phyloP scores from a whole-genome alignment of 37 sponge, comb jelly and placozoan genomes.

The Amphimedon queenslandica region DNA sequence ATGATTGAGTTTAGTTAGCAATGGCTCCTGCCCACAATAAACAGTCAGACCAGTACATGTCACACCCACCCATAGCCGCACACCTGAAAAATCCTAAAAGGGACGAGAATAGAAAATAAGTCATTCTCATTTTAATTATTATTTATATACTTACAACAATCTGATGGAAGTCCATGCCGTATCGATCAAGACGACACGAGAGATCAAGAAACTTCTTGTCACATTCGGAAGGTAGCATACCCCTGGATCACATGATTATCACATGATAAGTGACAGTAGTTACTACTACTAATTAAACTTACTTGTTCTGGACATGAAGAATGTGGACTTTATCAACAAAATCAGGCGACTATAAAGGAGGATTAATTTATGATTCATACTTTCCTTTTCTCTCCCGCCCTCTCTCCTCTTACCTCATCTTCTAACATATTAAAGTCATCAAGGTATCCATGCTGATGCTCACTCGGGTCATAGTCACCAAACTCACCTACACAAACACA shows the following conservation, averaged over 20 bases:
- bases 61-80: constrained; percentile 57
- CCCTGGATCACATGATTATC: constrained; percentile 13
- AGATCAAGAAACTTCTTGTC: constrained; percentile 72
- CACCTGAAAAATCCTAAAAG: constrained; percentile 47
- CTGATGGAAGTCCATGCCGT: constrained; percentile 75
- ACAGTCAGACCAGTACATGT: constrained; percentile 62
- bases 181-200: constrained; percentile 66
- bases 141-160: constrained; percentile 40
- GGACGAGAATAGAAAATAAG: too few relatives aligned
- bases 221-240: constrained; percentile 72
- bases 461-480: constrained; percentile 73
- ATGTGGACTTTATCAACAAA: constrained; percentile 26
- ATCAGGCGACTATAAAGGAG: constrained; percentile 14
- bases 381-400: neutral
- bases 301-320: constrained; percentile 44
- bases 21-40: constrained; percentile 69
- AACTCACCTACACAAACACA: constrained; percentile 41
- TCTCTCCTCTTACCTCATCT: constrained; percentile 22
- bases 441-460: constrained; percentile 58
- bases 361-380: neutral
- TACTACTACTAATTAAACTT: neutral
- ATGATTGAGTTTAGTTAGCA: constrained; percentile 59
- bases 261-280: neutral
- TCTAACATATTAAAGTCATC: constrained; percentile 63
- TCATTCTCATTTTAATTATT: neutral